Percentiles rank a stretch among this genome's conserved stretches.
Evolutionary conservation across 2,888 invertebrate genomes (phyloP).

Genomic region (Lathronympha strigana): DNA sequence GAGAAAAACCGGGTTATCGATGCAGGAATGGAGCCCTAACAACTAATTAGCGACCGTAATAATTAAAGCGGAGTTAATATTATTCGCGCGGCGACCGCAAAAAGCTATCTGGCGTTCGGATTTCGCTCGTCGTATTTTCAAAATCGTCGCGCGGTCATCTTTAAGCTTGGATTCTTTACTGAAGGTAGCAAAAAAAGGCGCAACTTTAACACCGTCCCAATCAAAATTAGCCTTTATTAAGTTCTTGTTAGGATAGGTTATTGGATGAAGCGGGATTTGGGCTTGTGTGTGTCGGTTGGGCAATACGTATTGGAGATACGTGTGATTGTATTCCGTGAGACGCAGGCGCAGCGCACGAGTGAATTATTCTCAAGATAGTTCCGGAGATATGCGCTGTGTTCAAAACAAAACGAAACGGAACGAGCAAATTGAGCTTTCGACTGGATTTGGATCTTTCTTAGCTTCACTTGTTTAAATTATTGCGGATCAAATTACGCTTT

Average conservation of each 20-base stretch:
- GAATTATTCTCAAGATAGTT: constrained; percentile 78
- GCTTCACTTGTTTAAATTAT: constrained; percentile 44
- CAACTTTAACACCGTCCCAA: constrained; percentile 32
- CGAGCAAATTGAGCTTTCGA: constrained; percentile 73
- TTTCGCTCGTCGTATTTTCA: constrained; percentile 81
- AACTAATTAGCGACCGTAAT: constrained; percentile 73
- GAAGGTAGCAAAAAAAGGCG: constrained; percentile 44
- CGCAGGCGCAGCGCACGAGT: constrained; percentile 55
- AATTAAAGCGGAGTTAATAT: constrained; percentile 72
- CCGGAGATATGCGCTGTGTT: constrained; percentile 71
- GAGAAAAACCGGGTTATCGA: constrained; percentile 39
- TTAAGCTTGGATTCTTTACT: constrained; percentile 61
- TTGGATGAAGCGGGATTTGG: constrained; percentile 11
- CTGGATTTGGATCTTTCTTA: constrained; percentile 58
- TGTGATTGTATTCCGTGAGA: constrained; percentile 46
- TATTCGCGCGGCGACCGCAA: constrained; percentile 64
- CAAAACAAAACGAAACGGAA: constrained; percentile 73
- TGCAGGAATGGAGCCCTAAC: constrained; percentile 51
- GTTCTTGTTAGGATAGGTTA: constrained; percentile 18
- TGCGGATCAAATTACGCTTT: constrained; percentile 39
- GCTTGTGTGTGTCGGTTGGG: constrained; percentile 26
- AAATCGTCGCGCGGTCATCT: constrained; percentile 74
- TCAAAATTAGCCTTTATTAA: constrained; percentile 40
- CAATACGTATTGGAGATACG: constrained; percentile 41
- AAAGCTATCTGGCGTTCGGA: constrained; percentile 72